Percentiles rank a stretch among this genome's conserved stretches.
Conservation (phyloP, 2,797 vertebrate species). For the Propithecus perrieri region DNA sequence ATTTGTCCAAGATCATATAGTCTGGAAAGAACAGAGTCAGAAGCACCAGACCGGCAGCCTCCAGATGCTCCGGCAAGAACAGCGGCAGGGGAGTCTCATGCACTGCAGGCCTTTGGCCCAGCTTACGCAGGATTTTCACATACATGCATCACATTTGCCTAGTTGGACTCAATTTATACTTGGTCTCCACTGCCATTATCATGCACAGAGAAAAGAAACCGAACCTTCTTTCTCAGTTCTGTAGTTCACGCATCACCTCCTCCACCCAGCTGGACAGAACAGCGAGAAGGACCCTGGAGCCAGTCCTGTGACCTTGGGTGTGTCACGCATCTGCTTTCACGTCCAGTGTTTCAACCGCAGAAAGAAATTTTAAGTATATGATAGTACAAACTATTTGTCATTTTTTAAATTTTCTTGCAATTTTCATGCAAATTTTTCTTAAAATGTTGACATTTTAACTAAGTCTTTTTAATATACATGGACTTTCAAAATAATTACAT, state of each 20-base stretch:
- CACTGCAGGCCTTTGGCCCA: accelerated
- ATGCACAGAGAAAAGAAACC: accelerated
- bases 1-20: too few species aligned
- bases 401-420: neutral
- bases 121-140: accelerated
- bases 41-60: accelerated
- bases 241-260: accelerated
- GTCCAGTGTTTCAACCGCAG: neutral
- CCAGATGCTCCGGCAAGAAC: accelerated
- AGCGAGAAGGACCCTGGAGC: accelerated
- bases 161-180: accelerated
- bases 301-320: too few species aligned
- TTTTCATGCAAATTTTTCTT: neutral
- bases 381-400: too few species aligned
- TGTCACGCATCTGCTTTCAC: neutral
- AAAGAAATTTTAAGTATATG: neutral
- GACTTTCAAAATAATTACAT: neutral
- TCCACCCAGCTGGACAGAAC: accelerated
- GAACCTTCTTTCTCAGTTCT: accelerated
- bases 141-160: accelerated
- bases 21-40: accelerated
- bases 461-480: neutral
- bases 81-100: accelerated
- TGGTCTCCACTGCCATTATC: accelerated
- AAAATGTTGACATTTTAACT: neutral